Base-by-base conservation (phyloP, 30 jellyfish, hydroid and myxozoan genomes). In the Hydractinia symbiolongicarpus region DNA sequence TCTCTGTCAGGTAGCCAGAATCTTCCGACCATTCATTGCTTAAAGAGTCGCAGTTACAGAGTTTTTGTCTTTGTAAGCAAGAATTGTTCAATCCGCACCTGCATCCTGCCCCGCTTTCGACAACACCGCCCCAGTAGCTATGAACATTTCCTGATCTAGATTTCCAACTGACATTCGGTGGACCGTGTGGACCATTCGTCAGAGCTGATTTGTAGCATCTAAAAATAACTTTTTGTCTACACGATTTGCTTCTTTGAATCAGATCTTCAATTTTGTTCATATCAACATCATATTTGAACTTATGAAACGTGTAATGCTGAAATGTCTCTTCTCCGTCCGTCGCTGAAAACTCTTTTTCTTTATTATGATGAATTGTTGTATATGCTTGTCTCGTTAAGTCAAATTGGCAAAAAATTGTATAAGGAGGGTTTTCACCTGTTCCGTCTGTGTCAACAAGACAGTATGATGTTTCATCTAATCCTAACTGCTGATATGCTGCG, bases 101-200 rank as follows among this genome's bases (percentile, higher is more conserved):
- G 79, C 97, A 91, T 11, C 97, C 97, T 53, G 20, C 67, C 30
- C 90, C 93, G 53, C 87, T 86, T 72, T 81, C 84, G 4, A 89
- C 90, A 9, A 91, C 97, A 55, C 96, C 97, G 60, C 95, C 97
- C 97, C 97, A 91, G 76, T 91, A 76, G 82, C 87, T 78, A 53
- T 83, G 82, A 19, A 78, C 75, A 4, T 77, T 86, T 4, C 95
- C 94, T 19, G 67, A 78, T 49, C 95, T 73, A 53, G 96, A 60
- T 61, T 72, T 76, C 97, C 97, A 91, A 61, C 53, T 85, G 5
- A 89, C 96, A 72, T 91, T 85, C 4, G 95, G 94, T 10, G 94
- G 94, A 7, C 95, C 97, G 4, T 15, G 9, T 17, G 97, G 97
- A 8, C 94, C 82, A 58, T 91, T 91, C 73, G 83, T 64, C 69